Percentiles rank a stretch among this genome's conserved stretches.
Conservation (phyloP, 2,888 invertebrate species). For the Ophioninae sp. region DNA sequence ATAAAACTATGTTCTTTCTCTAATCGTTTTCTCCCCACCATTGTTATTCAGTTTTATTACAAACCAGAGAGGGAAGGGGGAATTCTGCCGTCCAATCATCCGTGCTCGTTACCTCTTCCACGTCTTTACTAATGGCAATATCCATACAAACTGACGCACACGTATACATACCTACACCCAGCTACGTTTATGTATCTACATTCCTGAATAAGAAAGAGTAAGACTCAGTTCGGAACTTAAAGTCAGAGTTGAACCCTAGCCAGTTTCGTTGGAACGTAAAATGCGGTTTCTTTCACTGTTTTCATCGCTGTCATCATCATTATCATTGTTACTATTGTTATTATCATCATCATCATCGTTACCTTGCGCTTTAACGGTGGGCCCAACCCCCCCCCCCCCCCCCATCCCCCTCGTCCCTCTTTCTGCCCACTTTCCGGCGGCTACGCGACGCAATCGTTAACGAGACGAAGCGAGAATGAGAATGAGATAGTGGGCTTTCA, state of each 20-base stretch:
- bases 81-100: conserved; percentile 28
- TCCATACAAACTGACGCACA: neutral
- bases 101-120: conserved; percentile 26
- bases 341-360: conserved; percentile 43
- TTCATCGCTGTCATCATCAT: conserved; percentile 36
- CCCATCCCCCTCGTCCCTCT: no score
- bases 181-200: neutral
- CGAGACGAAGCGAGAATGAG: conserved; percentile 56
- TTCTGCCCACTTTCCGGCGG: neutral
- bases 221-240: conserved; percentile 14
- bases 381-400: neutral
- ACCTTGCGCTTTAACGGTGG: conserved; percentile 40
- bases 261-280: conserved; percentile 22
- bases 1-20: conserved; percentile 1
- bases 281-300: conserved; percentile 35
- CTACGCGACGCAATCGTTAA: conserved; percentile 49
- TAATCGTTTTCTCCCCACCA: conserved; percentile 21
- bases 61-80: conserved; percentile 1
- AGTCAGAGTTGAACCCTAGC: conserved; percentile 1
- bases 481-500: conserved; percentile 35
- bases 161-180: neutral
- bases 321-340: conserved; percentile 40
- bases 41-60: conserved; percentile 18
- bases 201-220: neutral
- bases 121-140: conserved; percentile 11